phyloP scores from a whole-genome alignment of 2,888 invertebrate species.

The Mantis religiosa region DNA sequence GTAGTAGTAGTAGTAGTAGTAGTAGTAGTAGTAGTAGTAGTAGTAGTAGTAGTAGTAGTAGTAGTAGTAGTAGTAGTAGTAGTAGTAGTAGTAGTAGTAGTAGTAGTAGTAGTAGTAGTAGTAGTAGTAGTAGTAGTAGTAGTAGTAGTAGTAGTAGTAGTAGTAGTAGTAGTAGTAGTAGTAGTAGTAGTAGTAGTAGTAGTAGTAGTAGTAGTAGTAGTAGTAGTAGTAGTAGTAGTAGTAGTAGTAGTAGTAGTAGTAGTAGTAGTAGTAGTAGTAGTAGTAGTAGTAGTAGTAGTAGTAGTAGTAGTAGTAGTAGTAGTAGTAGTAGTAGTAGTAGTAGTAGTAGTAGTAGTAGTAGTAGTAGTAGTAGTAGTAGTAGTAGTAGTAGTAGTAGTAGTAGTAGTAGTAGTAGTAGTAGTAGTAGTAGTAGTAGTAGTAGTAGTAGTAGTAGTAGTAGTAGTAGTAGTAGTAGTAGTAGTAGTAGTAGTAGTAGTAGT shows the following conservation, averaged over 20 bases:
- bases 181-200: neutral
- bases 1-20: neutral
- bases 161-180: neutral
- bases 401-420: neutral
- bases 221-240: neutral
- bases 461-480: neutral
- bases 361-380: neutral
- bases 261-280: neutral
- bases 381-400: neutral
- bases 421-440: neutral
- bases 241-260: neutral
- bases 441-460: neutral
- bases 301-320: neutral
- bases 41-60: neutral
- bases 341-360: neutral
- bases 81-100: neutral
- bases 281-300: neutral
- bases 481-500: neutral
- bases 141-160: neutral
- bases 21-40: neutral
- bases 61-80: neutral
- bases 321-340: neutral
- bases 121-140: neutral
- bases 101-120: neutral
- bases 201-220: neutral